Evolutionary conservation across 2,888 invertebrate species (phyloP).

Genomic region (Tipula unca): DNA sequence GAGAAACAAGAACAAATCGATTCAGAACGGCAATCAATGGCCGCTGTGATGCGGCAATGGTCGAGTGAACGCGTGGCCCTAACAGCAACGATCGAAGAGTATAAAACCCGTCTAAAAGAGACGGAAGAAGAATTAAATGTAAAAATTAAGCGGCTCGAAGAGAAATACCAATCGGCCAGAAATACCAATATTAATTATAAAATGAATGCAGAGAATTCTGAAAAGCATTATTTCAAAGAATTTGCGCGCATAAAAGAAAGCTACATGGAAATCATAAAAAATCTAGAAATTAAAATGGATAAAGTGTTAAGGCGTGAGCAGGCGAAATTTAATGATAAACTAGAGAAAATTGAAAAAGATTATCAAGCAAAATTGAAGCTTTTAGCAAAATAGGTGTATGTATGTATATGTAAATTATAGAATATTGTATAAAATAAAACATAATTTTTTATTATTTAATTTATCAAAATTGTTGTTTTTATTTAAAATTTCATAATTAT

Average conservation of each 20-base stretch:
- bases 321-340: constrained; percentile 20
- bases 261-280: constrained; percentile 34
- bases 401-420: background rate
- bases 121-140: constrained; percentile 41
- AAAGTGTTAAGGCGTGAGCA: constrained; percentile 27
- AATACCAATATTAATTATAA: constrained; percentile 55
- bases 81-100: constrained; percentile 40
- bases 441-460: background rate
- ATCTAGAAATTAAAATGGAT: constrained; percentile 27
- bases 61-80: constrained; percentile 26
- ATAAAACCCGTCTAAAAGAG: constrained; percentile 41
- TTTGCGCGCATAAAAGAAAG: constrained; percentile 55
- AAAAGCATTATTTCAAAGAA: constrained; percentile 53
- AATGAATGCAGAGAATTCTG: constrained; percentile 48
- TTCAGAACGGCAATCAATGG: constrained; percentile 44
- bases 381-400: background rate
- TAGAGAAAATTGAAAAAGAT: constrained; percentile 24
- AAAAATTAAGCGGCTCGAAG: constrained; percentile 45
- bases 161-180: constrained; percentile 55
- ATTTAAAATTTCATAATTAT: background rate
- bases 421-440: background rate
- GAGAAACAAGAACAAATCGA: constrained; percentile 38
- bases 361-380: background rate
- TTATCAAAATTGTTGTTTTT: constrained; percentile 2
- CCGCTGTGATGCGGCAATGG: constrained; percentile 41